Conservation (phyloP, 1,140 invertebrate genomes). For the Pemphigus obesinymphae region DNA sequence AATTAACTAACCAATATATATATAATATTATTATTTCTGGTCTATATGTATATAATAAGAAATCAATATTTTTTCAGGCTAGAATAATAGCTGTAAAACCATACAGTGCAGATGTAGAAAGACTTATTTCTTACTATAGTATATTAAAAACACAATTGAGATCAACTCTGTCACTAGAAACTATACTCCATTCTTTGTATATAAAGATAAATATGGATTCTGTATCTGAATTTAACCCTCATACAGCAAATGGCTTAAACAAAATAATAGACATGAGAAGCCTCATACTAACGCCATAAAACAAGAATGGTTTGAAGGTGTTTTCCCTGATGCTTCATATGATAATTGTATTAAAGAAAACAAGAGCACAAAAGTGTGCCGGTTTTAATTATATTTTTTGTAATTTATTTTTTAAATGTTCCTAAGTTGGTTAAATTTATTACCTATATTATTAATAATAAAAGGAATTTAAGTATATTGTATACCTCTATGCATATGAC, state of each 20-base stretch:
- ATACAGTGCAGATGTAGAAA: not conserved
- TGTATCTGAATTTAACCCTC: not conserved
- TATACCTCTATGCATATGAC: too few relatives aligned
- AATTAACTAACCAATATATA: not conserved
- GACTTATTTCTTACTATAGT: not conserved
- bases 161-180: not conserved
- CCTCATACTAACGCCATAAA: not conserved
- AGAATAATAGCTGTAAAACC: not conserved
- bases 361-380: too few relatives aligned
- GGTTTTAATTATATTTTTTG: too few relatives aligned
- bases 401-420: too few relatives aligned
- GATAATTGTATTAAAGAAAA: too few relatives aligned
- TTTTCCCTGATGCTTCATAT: not conserved
- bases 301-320: not conserved
- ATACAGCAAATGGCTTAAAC: not conserved
- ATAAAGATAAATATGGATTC: not conserved
- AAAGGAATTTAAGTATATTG: too few relatives aligned
- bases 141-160: not conserved
- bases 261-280: not conserved
- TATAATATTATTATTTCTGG: not conserved
- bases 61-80: not conserved
- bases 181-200: not conserved
- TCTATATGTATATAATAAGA: not conserved
- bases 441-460: too few relatives aligned
- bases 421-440: too few relatives aligned